phyloP scores from a whole-genome alignment of 23 tunicate genomes.

The Aplidium turbinatum region DNA sequence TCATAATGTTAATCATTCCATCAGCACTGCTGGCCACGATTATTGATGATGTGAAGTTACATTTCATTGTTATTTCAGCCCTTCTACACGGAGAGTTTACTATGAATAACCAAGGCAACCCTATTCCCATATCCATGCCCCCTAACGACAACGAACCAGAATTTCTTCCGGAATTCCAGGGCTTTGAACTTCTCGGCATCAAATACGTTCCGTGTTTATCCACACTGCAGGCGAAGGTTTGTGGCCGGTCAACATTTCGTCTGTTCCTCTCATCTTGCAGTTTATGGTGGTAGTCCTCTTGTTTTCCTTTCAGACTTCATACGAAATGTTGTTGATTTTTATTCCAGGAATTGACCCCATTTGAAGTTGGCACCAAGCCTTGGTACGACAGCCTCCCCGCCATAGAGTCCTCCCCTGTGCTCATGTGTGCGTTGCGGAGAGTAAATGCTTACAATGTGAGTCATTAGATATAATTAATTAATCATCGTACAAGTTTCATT shows the following conservation, averaged over 20 bases:
- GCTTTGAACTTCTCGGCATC: conserved; percentile 72
- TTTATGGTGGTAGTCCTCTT: too few relatives aligned
- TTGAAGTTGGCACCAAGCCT: conserved; percentile 72
- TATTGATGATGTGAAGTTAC: too few relatives aligned
- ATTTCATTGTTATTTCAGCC: conserved; percentile 26
- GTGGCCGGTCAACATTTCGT: too few relatives aligned
- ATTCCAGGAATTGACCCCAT: conserved; percentile 63
- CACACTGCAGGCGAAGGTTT: conserved; percentile 45
- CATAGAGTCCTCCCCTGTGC: conserved; percentile 25
- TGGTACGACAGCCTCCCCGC: conserved; percentile 50
- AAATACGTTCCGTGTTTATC: conserved; percentile 49
- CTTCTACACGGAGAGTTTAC: conserved; percentile 62
- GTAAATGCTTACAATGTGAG: conserved; percentile 76
- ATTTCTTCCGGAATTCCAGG: conserved; percentile 32
- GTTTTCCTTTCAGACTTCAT: conserved; percentile 20
- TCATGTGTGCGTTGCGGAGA: conserved; percentile 65
- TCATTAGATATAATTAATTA: not conserved
- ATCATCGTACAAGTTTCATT: too few relatives aligned
- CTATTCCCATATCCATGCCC: too few relatives aligned
- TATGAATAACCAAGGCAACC: not conserved
- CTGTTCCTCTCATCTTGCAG: too few relatives aligned
- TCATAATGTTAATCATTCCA: too few relatives aligned
- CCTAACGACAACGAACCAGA: too few relatives aligned
- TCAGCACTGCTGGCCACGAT: too few relatives aligned
- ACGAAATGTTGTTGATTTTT: conserved; percentile 32